Conservation (phyloP, 92 coral and sea anemone genomes). For the Phenganax subtilis region DNA sequence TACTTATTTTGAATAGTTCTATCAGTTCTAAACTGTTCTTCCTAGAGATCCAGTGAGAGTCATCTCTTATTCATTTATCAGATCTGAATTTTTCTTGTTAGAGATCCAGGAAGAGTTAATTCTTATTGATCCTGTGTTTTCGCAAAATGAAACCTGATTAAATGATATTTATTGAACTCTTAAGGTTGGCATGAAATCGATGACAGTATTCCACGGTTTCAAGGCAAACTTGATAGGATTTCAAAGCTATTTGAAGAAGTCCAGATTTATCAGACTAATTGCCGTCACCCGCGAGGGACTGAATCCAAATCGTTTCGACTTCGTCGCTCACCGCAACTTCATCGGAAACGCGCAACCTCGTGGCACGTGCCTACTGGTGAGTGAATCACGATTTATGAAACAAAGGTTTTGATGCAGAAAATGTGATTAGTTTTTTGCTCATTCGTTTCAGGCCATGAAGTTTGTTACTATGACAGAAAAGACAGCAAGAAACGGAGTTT, state of each 20-base stretch:
- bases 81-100: too few species aligned
- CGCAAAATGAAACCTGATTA: not conserved
- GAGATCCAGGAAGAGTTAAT: too few species aligned
- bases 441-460: slow-evolving; percentile 11
- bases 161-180: not conserved
- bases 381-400: not conserved
- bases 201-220: slow-evolving; percentile 94
- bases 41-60: too few species aligned
- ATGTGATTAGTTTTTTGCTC: not conserved
- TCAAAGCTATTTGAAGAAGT: slow-evolving; percentile 63
- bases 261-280: slow-evolving; percentile 22
- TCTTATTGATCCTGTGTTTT: too few species aligned
- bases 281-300: slow-evolving; percentile 7
- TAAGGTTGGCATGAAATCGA: slow-evolving; percentile 96
- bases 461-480: slow-evolving; percentile 39
- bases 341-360: slow-evolving; percentile 17
- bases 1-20: too few species aligned
- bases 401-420: not conserved
- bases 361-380: slow-evolving; percentile 32
- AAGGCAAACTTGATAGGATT: slow-evolving; percentile 77
- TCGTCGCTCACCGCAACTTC: slow-evolving; percentile 36
- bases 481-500: slow-evolving; percentile 86
- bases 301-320: slow-evolving; percentile 29
- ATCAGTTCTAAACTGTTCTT: too few species aligned
- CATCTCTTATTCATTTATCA: too few species aligned